A percentile compares a stretch with the other conserved stretches of the same genome.
These are phyloP conservation scores for Drosophila sechellia DNA, from an alignment of 1,140 invertebrate species.

Conservation along the genomic window DNA sequence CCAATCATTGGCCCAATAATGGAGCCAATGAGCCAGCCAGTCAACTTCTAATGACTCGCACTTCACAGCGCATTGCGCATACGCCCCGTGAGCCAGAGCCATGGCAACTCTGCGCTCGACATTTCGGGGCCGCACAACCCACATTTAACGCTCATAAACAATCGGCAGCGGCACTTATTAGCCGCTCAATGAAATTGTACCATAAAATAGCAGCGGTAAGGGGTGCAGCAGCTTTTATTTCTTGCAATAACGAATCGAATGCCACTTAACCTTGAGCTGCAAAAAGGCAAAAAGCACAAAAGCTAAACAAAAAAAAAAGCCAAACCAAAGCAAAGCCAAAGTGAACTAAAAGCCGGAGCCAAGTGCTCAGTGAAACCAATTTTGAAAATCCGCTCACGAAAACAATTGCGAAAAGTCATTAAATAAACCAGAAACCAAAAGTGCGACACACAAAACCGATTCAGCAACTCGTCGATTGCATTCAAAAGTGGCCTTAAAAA, in stretches of 20 bases:
- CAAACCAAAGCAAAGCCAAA: neutral
- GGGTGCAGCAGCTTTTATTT: constrained; percentile 64
- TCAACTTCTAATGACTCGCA: constrained; percentile 26
- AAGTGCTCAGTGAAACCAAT: constrained; percentile 65
- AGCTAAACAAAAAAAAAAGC: neutral
- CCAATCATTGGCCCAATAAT: constrained; percentile 7
- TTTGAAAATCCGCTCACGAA: constrained; percentile 82
- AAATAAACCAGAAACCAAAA: constrained; percentile 81
- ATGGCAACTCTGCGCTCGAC: constrained; percentile 34
- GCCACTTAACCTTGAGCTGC: constrained; percentile 78
- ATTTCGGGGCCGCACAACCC: constrained; percentile 41
- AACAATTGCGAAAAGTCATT: constrained; percentile 81
- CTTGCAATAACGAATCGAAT: constrained; percentile 72
- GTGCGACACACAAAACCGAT: constrained; percentile 57
- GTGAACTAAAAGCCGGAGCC: constrained; percentile 13
- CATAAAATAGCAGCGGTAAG: constrained; percentile 48
- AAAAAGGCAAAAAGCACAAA: constrained; percentile 22
- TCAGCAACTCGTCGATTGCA: constrained; percentile 60
- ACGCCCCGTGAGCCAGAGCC: constrained; percentile 26
- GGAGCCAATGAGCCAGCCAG: constrained; percentile 14
- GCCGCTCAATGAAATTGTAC: constrained; percentile 72
- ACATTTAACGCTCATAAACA: constrained; percentile 72
- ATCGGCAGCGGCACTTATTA: constrained; percentile 68
- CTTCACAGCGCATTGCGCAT: constrained; percentile 31
- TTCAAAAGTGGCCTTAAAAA: constrained; percentile 65